A percentile compares a stretch with the other conserved stretches of the same genome.
Evolutionary conservation across 2,113 vertebrate genomes (phyloP).

Genomic region (Forbesichthys papilliferus): DNA sequence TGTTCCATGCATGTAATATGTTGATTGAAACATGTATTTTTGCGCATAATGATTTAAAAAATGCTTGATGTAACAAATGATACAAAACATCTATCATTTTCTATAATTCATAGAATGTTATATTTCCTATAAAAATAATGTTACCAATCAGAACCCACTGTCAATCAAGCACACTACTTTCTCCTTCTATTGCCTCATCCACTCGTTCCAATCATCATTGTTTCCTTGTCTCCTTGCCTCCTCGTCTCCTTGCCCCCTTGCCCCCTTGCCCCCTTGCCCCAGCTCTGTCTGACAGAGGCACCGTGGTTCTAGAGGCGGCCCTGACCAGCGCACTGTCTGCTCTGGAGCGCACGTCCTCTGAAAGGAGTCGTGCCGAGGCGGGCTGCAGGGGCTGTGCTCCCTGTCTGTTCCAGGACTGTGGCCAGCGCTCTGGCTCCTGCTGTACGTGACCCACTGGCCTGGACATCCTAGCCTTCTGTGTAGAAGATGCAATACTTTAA

Average conservation of each 20-base stretch:
- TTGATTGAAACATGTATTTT: background rate
- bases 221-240: background rate
- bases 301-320: slow-evolving; percentile 83
- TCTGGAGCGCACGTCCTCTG: slow-evolving; percentile 73
- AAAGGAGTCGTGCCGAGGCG: slow-evolving; percentile 68
- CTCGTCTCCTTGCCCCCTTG: background rate
- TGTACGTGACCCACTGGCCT: slow-evolving; percentile 57
- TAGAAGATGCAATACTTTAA: background rate
- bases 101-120: too few species aligned
- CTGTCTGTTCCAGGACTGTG: slow-evolving; percentile 84
- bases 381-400: slow-evolving; percentile 78
- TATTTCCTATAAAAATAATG: background rate
- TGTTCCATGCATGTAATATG: too few species aligned
- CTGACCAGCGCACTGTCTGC: slow-evolving; percentile 80
- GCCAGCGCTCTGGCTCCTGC: slow-evolving; percentile 73
- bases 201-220: background rate
- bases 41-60: slow-evolving; percentile 33
- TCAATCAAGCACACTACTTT: background rate
- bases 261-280: slow-evolving; percentile 10
- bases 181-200: background rate
- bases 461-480: background rate
- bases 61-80: slow-evolving; percentile 9
- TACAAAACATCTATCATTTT: background rate
- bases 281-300: slow-evolving; percentile 85
- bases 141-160: slow-evolving; percentile 29